Evolutionary conservation across 2,888 invertebrate genomes (phyloP), one percentile per base, ranked within the genome.

Genomic region (Pristionchus fissidentatus): DNA sequence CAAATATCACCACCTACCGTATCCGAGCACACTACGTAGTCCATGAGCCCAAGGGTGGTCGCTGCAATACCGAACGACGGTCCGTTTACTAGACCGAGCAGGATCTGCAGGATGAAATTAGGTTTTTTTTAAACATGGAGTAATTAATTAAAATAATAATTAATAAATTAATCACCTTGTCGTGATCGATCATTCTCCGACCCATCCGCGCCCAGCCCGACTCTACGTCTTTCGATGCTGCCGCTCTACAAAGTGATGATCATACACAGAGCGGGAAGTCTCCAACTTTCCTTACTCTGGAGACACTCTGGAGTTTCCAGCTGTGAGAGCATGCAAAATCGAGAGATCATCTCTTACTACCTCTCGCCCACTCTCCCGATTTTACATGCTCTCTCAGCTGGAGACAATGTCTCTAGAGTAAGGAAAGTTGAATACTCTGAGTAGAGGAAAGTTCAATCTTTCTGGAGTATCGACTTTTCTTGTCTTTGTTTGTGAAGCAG

Each of bases 1-100:
- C 13, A 13, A 62, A 22, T 15, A 19, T 26, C 10, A 13, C 29
- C 3, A 1, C 46, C 15, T 62, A 96, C 96, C 93, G 94, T 95
- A 88, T 97, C 95, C n/a, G 95, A 94, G 82, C 96, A 96, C 94
- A 96, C 96, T 5, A 97, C 95, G 82, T 96, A 94, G 94, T 98
- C 98, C 94, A 95, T 96, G 0, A 98, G 94, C 0, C 95, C 95
- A 80, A 96, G 93, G 19, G 95, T 95, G 0, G 98, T 98, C 3
- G 95, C 95, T 57, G 95, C 95, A 87, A 98, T 95, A n/a, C 98
- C 98, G 87, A 98, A 95, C n/a, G 97, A 96, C 57, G 97, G 97
- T 0, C 98, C 98, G 94, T 98, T 98, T 0, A 98, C 95, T 83
- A 97, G 93, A 26, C 96, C 96, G 86, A 97, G 94, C 46, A 98